phyloP scores from a whole-genome alignment of 92 coral and sea anemone genomes.

The Palythoa grandiflora region DNA sequence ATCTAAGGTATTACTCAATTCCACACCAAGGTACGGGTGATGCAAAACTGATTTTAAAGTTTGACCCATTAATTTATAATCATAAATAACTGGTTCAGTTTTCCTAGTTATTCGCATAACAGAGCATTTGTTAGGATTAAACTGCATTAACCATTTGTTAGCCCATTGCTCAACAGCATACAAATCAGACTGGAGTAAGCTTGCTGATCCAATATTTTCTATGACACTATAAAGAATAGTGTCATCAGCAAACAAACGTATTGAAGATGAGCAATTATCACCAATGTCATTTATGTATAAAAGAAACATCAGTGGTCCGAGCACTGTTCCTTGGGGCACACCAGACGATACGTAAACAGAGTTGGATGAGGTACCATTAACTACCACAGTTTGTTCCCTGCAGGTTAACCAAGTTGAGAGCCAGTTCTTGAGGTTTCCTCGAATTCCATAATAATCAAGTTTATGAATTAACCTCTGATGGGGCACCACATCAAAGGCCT shows the following conservation, averaged over 20 bases:
- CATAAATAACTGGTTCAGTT: constrained; percentile 28
- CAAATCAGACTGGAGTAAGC: constrained; percentile 46
- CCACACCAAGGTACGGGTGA: too few relatives aligned
- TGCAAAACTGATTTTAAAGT: too few relatives aligned
- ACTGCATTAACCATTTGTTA: constrained; percentile 60
- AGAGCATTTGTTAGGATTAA: constrained; percentile 62
- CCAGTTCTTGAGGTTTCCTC: constrained; percentile 8
- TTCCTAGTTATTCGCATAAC: constrained; percentile 60
- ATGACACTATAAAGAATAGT: constrained; percentile 32
- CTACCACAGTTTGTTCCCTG: constrained; percentile 56
- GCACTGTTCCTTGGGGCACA: too few relatives aligned
- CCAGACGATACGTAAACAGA: constrained; percentile 28
- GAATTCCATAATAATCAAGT: not conserved
- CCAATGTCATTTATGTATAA: constrained; percentile 20
- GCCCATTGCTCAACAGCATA: constrained; percentile 43
- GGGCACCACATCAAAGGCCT: too few relatives aligned
- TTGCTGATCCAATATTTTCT: constrained; percentile 41
- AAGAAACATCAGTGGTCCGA: constrained; percentile 8
- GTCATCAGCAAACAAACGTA: constrained; percentile 36
- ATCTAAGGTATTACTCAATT: too few relatives aligned
- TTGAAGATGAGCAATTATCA: constrained; percentile 22
- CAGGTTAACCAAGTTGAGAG: constrained; percentile 37
- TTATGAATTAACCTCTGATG: too few relatives aligned
- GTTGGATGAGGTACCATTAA: constrained; percentile 50
- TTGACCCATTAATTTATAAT: too few relatives aligned